phyloP scores from a whole-genome alignment of 1,140 invertebrate species.

The Halesus radiatus region DNA sequence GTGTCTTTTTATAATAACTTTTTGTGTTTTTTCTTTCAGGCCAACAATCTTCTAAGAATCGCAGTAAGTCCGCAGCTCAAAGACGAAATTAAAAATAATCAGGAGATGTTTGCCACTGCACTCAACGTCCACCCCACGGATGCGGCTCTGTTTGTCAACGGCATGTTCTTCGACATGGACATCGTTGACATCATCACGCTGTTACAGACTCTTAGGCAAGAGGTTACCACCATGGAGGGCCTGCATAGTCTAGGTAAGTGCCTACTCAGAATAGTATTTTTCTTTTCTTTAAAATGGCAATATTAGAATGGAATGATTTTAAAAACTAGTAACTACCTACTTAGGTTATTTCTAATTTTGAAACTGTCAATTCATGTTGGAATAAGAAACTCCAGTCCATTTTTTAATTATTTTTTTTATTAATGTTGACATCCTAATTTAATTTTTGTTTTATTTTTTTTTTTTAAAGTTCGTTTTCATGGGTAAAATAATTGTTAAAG shows the following conservation, averaged over 20 bases:
- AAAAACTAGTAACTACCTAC: too few species aligned
- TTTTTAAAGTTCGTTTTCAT: too few species aligned
- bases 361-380: too few species aligned
- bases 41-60: slow-evolving; percentile 84
- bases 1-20: too few species aligned
- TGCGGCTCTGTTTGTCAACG: slow-evolving; percentile 94
- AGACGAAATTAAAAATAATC: slow-evolving; percentile 85
- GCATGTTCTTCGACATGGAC: slow-evolving; percentile 94
- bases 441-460: too few species aligned
- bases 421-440: too few species aligned
- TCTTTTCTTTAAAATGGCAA: background rate
- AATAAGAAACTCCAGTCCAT: too few species aligned
- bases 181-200: slow-evolving; percentile 92
- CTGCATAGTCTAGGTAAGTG: slow-evolving; percentile 81
- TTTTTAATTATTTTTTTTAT: too few species aligned
- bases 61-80: slow-evolving; percentile 80
- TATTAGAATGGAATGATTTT: background rate
- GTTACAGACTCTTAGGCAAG: slow-evolving; percentile 86
- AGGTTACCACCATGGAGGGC: slow-evolving; percentile 89
- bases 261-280: background rate
- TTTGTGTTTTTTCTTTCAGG: slow-evolving; percentile 64
- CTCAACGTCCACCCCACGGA: slow-evolving; percentile 86
- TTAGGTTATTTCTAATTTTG: too few species aligned
- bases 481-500: too few species aligned
- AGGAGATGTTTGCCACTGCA: slow-evolving; percentile 79